Evolutionary conservation across 2,113 vertebrate genomes (phyloP), one percentile per base, ranked within the genome.

Genomic region (Aptenodytes patagonicus): DNA sequence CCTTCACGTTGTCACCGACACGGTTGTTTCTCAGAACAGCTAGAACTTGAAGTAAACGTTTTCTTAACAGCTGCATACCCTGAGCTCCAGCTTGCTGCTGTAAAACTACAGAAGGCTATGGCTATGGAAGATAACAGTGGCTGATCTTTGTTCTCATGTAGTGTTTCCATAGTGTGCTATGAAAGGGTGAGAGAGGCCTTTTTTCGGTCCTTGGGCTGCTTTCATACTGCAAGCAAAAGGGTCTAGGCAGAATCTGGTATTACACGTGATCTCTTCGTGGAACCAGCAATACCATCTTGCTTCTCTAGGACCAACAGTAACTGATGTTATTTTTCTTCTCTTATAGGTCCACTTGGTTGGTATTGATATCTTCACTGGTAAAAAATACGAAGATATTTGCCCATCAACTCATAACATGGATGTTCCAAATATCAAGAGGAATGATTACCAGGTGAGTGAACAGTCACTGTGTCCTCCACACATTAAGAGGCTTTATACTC

Each of bases 321-420:
- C 65, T 22, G 29, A 36, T 85, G 11, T 13, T 34, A 2, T 26
- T 73, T 84, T 51, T 83, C 13, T 51, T 6, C 49, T 36, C 86
- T 94, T 84, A 11, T 40, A 99, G 99, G 99, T 99, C 91, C 99
- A 99, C 96, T 93, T 99, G 98, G 99, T 99, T 98, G 99, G 99
- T 83, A 99, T 99, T 71, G 99, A 99, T 98, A 99, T 99, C 97
- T 99, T 99, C 98, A 99, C 99, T 89, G 99, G 99, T 93, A 99
- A 99, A 98, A 99, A 99, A 96, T 99, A 99, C 70, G 99, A 99
- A 98, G 99, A 99, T 98, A 99, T 99, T 98, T 99, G 99, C 77
- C 99, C 99, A 85, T 99, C 99, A 62, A 99, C 99, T 98, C 99
- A 99, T 97, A 99, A 99, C 98, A 99, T 99, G 99, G 99, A 99